Evolutionary conservation across 1,140 invertebrate genomes (phyloP), one percentile per base, ranked within the genome.

Genomic region (Tenebrio molitor): DNA sequence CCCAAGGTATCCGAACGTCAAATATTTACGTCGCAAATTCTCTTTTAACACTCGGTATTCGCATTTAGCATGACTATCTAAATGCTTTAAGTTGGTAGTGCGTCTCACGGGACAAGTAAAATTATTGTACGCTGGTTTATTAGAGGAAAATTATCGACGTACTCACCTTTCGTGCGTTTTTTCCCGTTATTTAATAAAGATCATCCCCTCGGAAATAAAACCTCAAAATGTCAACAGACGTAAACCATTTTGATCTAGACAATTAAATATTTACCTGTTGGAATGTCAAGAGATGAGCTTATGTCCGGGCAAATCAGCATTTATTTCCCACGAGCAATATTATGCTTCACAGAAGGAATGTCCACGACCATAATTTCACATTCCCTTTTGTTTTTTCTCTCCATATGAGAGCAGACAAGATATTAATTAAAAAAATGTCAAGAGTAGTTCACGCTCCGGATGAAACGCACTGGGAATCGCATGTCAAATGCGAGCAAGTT

Each of bases 251-350:
- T 39, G 50, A 58, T 23, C 25, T n/a, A 29, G 7, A 10, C 23
- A 58, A 58, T 29, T 29, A 58, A 58, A 58, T 58, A 58, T 58
- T 29, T 58, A 58, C 50, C 50, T 58, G 50, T 58, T 58, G 50
- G 15, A 58, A 58, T 58, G 50, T 29, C 21, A 29, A 58, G 23
- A 8, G 50, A 19, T 14, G 23, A 58, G 50, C 14, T 23, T 15
- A 29, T 58, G 50, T n/a, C 50, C 3, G 12, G 19, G 21, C 50
- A 29, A 58, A 58, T 58, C 50, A 25, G 23, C 50, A 25, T 58
- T 58, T 58, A 58, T 58, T 58, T 58, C 50, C 50, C 50, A 25
- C 8, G 23, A 6, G 50, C 29, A 29, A 29, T 15, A 58, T 58
- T 58, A 58, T 12, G 23, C 23, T 2, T 29, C 23, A n/a, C 21